These are phyloP conservation scores for Anolis apletophallus DNA, from an alignment of 2,797 vertebrate species.

Conservation along the genomic window DNA sequence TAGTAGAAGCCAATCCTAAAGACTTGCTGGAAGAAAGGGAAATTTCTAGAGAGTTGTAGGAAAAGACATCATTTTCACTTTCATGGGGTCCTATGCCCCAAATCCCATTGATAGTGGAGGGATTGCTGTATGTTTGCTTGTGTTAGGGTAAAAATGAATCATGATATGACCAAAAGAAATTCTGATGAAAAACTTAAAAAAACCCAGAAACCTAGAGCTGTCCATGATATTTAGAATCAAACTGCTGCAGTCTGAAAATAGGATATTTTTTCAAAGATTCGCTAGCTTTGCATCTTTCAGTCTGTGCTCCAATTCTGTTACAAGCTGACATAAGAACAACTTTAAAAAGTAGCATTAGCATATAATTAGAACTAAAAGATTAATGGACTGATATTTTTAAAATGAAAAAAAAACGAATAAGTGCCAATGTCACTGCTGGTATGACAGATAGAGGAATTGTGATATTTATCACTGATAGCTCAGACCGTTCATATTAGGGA, in stretches of 20 bases:
- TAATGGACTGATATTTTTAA: constrained; percentile 31
- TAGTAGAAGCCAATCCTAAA: no score
- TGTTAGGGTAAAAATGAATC: no score
- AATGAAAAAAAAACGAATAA: constrained; percentile 18
- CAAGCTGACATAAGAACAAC: constrained; percentile 15
- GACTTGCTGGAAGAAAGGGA: no score
- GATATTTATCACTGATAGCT: neutral
- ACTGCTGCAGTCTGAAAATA: neutral
- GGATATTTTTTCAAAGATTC: neutral
- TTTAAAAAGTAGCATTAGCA: constrained; percentile 15
- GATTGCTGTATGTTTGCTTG: neutral
- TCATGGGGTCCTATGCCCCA: no score
- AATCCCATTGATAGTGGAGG: no score
- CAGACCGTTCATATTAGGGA: neutral
- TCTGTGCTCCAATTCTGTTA: constrained; percentile 2
- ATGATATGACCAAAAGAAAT: neutral
- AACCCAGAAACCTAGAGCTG: neutral
- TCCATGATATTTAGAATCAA: neutral
- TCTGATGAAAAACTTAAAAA: constrained; percentile 14
- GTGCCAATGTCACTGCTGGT: neutral
- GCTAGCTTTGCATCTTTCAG: neutral
- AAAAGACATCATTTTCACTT: no score
- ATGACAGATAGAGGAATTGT: neutral
- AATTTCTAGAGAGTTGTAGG: no score
- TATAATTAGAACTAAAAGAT: constrained; percentile 25